These are phyloP conservation scores for Thripadectes ignobilis DNA, from an alignment of 2,797 vertebrate genomes.

Conservation along the genomic window DNA sequence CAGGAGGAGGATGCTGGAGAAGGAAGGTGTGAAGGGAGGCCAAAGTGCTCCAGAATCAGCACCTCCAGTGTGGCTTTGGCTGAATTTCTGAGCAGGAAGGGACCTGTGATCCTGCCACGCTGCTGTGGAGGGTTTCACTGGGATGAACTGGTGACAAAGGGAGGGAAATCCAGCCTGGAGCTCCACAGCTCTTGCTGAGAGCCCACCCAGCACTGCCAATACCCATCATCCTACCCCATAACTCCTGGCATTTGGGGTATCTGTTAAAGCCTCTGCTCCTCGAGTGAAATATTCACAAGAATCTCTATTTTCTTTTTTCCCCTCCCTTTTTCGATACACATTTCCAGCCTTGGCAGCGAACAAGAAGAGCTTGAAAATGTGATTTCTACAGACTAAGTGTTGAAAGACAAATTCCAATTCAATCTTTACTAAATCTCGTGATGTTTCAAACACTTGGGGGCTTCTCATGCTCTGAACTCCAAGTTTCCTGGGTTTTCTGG, in stretches of 20 bases:
- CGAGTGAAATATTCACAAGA: background rate
- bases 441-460: background rate
- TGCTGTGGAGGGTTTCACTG: background rate
- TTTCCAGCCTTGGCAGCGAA: background rate
- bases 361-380: background rate
- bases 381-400: background rate
- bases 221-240: background rate
- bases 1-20: background rate
- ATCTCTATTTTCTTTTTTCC: background rate
- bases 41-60: background rate
- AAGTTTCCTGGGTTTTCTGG: background rate
- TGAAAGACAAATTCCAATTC: background rate
- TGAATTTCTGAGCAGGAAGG: background rate
- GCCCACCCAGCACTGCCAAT: background rate
- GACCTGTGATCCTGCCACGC: fast-evolving
- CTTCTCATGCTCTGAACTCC: background rate
- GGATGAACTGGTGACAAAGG: background rate
- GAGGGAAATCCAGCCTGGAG: background rate
- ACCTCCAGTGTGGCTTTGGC: background rate
- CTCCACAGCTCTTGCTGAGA: background rate
- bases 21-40: background rate
- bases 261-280: background rate
- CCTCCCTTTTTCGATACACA: background rate
- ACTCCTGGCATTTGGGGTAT: background rate
- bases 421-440: background rate